These are phyloP conservation scores for Aphodius granarius DNA, from an alignment of 2,888 invertebrate species.

Conservation along the genomic window DNA sequence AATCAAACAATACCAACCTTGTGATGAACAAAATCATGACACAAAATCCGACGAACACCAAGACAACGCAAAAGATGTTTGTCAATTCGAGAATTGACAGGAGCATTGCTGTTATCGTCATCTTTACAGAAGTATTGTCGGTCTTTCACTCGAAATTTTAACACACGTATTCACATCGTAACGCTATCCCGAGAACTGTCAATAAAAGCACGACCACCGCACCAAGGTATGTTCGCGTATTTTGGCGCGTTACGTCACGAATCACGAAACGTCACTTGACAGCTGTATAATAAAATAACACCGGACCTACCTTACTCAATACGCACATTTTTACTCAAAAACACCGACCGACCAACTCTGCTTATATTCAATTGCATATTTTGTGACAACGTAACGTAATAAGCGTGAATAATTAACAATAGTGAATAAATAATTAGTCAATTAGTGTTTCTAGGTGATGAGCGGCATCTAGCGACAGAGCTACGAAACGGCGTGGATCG, in stretches of 20 bases:
- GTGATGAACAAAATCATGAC: slow-evolving; percentile 75
- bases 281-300: neutral
- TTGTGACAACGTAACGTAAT: neutral
- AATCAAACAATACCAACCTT: slow-evolving; percentile 58
- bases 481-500: neutral
- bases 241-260: slow-evolving; percentile 22
- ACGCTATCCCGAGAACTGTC: slow-evolving; percentile 19
- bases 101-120: slow-evolving; percentile 61
- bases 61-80: slow-evolving; percentile 75
- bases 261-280: slow-evolving; percentile 20
- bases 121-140: slow-evolving; percentile 25
- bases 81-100: slow-evolving; percentile 74
- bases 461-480: slow-evolving; percentile 9
- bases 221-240: slow-evolving; percentile 5
- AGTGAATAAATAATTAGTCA: neutral
- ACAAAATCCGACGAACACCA: slow-evolving; percentile 72
- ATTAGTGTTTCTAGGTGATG: neutral
- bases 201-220: slow-evolving; percentile 20
- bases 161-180: slow-evolving; percentile 26
- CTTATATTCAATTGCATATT: neutral
- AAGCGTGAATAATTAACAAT: neutral
- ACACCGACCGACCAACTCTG: neutral
- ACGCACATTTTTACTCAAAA: neutral
- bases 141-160: slow-evolving; percentile 13
- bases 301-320: neutral